phyloP scores from a whole-genome alignment of 1,140 invertebrate genomes.

The Caenorhabditis briggsae region DNA sequence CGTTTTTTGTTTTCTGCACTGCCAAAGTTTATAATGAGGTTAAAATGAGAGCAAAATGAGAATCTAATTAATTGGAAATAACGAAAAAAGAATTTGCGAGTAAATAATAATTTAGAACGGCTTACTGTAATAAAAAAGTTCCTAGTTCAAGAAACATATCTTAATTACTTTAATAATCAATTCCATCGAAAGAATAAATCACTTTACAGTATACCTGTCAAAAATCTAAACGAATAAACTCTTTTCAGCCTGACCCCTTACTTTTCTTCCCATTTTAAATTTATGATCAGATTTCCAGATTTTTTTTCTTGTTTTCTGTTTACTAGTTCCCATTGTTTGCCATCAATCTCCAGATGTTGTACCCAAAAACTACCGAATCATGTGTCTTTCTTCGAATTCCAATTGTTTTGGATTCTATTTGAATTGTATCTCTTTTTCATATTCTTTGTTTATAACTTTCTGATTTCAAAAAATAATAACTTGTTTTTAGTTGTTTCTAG shows the following conservation, averaged over 20 bases:
- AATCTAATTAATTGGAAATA: neutral
- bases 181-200: too few relatives aligned
- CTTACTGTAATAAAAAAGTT: too few relatives aligned
- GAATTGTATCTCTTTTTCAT: neutral
- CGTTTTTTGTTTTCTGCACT: constrained; percentile 33
- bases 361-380: neutral
- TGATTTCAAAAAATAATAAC: too few relatives aligned
- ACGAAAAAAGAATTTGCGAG: too few relatives aligned
- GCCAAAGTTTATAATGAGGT: neutral
- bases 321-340: neutral
- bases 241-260: too few relatives aligned
- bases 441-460: neutral
- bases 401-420: neutral
- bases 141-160: too few relatives aligned
- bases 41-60: neutral
- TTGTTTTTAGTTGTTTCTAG: neutral
- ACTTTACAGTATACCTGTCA: too few relatives aligned
- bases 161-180: too few relatives aligned
- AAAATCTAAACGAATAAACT: too few relatives aligned
- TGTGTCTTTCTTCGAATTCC: neutral
- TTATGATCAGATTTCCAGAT: too few relatives aligned
- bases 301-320: neutral
- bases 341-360: neutral
- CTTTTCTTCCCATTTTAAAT: too few relatives aligned
- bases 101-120: too few relatives aligned